Percentiles rank a stretch among this genome's conserved stretches.
These are phyloP conservation scores for Iguana delicatissima DNA, from an alignment of 2,797 vertebrate genomes.

Conservation along the genomic window DNA sequence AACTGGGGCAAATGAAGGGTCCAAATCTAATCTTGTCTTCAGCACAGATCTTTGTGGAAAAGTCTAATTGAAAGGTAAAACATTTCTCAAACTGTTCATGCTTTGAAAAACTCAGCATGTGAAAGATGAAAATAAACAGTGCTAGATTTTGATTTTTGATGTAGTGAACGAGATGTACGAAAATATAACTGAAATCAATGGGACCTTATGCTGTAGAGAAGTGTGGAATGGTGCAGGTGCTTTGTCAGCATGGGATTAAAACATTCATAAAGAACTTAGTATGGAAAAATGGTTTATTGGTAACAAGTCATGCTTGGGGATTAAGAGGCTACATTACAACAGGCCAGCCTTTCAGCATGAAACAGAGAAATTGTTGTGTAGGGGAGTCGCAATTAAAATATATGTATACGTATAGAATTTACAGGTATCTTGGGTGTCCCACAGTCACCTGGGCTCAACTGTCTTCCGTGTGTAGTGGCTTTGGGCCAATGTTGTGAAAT, in stretches of 20 bases:
- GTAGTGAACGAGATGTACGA: not conserved
- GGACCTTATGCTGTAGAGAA: not conserved
- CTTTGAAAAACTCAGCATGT: not conserved
- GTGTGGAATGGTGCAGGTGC: not conserved
- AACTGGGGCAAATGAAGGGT: not conserved
- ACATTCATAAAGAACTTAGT: slow-evolving; percentile 11
- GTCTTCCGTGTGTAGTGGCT: slow-evolving; percentile 14
- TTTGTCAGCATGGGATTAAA: slow-evolving; percentile 29
- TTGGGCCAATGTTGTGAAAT: slow-evolving; percentile 21
- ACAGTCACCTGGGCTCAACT: slow-evolving; percentile 12
- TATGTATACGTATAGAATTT: not conserved
- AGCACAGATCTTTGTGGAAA: not conserved
- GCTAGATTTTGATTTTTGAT: not conserved
- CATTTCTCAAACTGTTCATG: not conserved
- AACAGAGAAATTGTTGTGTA: slow-evolving; percentile 14
- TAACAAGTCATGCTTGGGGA: slow-evolving; percentile 23
- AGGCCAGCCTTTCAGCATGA: slow-evolving; percentile 28
- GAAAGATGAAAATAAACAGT: not conserved
- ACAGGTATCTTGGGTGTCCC: slow-evolving; percentile 32
- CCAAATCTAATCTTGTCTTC: not conserved
- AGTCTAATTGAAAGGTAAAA: not conserved
- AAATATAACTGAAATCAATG: not conserved
- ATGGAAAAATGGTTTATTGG: slow-evolving; percentile 14
- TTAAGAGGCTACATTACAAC: slow-evolving; percentile 14
- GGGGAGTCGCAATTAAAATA: not conserved